phyloP scores from a whole-genome alignment of 2,888 invertebrate species.

The Xanthia togata region DNA sequence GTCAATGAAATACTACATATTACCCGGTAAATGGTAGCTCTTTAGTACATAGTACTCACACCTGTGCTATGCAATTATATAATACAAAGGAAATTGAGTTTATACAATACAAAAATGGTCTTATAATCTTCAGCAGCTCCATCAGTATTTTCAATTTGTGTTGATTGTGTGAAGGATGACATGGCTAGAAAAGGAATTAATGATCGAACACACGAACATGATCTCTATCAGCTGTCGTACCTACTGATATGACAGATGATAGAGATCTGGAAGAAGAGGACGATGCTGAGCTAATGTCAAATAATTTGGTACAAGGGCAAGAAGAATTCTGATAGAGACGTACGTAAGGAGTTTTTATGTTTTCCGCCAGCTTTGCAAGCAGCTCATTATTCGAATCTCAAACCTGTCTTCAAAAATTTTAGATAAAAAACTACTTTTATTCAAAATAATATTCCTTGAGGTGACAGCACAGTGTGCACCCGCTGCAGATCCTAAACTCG shows the following conservation, averaged over 20 bases:
- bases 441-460: constrained; percentile 25
- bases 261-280: neutral
- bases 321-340: neutral
- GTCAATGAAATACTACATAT: too few relatives aligned
- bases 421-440: constrained; percentile 24
- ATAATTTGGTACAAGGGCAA: neutral
- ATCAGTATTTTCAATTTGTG: too few relatives aligned
- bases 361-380: too few relatives aligned
- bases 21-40: too few relatives aligned
- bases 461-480: constrained; percentile 1
- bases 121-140: too few relatives aligned
- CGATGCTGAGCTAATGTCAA: neutral
- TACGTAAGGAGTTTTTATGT: neutral
- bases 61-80: too few relatives aligned
- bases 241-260: neutral
- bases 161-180: neutral
- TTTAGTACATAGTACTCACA: too few relatives aligned
- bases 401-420: constrained; percentile 5
- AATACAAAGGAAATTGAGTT: too few relatives aligned
- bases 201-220: too few relatives aligned
- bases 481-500: constrained; percentile 32
- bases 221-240: too few relatives aligned
- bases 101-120: too few relatives aligned
- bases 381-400: constrained; percentile 23
- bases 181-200: neutral